A percentile compares a stretch with the other conserved stretches of the same genome.
Evolutionary conservation across 2,113 vertebrate genomes (phyloP).

Genomic region (Pterocles burchelli): DNA sequence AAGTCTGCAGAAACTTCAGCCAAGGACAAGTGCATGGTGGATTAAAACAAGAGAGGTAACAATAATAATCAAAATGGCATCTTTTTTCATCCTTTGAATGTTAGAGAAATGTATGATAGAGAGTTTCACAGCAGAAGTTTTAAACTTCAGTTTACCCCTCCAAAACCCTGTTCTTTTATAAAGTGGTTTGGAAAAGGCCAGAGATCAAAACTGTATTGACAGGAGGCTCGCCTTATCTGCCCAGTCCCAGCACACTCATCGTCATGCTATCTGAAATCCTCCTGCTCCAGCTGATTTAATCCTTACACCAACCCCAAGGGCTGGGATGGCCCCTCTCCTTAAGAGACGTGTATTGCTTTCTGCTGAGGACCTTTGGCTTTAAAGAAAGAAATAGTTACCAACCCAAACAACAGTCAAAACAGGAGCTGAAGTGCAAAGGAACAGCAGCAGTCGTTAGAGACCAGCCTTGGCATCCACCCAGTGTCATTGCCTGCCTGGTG

Average conservation of each 20-base stretch:
- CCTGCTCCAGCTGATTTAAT: neutral
- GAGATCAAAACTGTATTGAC: neutral
- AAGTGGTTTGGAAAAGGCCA: neutral
- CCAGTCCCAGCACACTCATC: neutral
- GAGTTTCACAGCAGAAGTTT: neutral
- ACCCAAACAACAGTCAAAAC: neutral
- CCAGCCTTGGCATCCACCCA: accelerated
- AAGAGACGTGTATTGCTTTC: neutral
- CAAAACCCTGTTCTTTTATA: neutral
- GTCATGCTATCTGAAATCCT: neutral
- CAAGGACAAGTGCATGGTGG: neutral
- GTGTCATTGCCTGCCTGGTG: neutral
- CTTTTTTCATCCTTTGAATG: neutral
- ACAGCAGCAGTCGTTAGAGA: neutral
- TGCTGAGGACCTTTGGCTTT: neutral
- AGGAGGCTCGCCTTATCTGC: neutral
- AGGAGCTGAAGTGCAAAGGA: neutral
- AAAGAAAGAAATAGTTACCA: neutral
- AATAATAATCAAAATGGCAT: neutral
- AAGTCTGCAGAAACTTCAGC: neutral
- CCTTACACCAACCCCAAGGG: accelerated
- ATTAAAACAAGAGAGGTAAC: neutral
- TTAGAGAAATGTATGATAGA: neutral
- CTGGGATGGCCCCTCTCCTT: neutral
- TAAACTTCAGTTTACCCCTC: neutral